Evolutionary conservation across 2,113 vertebrate genomes (phyloP).

Genomic region (Saccopteryx bilineata): DNA sequence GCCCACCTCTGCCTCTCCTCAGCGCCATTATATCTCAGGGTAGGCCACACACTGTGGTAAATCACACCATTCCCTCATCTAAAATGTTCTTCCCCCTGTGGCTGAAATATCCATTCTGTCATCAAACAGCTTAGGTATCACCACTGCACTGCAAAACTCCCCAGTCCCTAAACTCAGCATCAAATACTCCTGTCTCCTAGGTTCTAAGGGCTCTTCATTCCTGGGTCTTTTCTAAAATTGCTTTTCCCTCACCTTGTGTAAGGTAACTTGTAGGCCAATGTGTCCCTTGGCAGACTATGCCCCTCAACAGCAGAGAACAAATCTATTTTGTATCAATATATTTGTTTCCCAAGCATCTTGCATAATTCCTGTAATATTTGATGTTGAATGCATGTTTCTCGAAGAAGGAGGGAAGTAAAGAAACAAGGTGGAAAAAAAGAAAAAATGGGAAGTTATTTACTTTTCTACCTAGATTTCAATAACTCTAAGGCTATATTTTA

Average conservation of each 20-base stretch:
- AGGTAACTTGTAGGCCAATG: neutral
- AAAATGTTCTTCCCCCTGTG: neutral
- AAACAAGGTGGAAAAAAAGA: too few species aligned
- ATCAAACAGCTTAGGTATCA: neutral
- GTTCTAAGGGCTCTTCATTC: neutral
- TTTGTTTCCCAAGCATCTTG: neutral
- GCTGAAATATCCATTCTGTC: neutral
- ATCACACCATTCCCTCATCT: neutral
- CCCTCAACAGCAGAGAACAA: neutral
- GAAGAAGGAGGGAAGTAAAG: neutral
- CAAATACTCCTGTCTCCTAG: neutral
- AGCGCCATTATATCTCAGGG: neutral
- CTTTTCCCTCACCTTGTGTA: neutral
- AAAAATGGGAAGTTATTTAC: neutral
- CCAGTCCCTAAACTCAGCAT: neutral
- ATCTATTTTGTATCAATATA: neutral
- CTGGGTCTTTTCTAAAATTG: neutral
- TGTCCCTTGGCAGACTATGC: neutral
- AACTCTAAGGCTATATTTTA: neutral
- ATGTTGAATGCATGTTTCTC: neutral
- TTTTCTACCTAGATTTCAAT: neutral
- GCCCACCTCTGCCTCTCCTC: neutral
- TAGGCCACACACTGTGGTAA: neutral
- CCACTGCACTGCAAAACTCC: neutral
- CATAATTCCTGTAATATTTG: neutral